phyloP scores from a whole-genome alignment of 1,140 invertebrate genomes.

The Papilio aristodemus region DNA sequence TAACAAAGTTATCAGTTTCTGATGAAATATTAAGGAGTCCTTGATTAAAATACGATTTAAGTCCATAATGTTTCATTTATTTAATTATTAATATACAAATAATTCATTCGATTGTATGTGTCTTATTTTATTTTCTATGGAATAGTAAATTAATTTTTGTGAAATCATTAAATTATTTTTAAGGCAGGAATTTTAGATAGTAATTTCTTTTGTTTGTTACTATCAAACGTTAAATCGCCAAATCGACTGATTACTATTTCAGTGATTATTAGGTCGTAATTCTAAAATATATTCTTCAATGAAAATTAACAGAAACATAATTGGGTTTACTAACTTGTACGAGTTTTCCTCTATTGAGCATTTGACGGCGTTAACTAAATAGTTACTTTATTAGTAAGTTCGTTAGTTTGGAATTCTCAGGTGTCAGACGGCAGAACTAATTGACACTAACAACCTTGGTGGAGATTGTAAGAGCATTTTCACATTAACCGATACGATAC shows the following conservation, averaged over 20 bases:
- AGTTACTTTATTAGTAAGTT: conserved; percentile 9
- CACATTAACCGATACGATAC: conserved; percentile 2
- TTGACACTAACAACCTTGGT: conserved; percentile 9
- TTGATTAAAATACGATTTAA: conserved; percentile 9
- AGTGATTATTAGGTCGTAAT: too few relatives aligned
- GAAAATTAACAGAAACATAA: neutral
- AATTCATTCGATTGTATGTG: too few relatives aligned
- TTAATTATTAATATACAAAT: too few relatives aligned
- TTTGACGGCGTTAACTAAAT: conserved; percentile 11
- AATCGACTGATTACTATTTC: too few relatives aligned
- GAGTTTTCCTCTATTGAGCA: neutral
- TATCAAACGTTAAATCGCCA: too few relatives aligned
- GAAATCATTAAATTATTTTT: too few relatives aligned
- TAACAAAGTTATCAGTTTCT: conserved; percentile 4
- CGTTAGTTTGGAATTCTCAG: conserved; percentile 7
- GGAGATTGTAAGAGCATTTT: conserved; percentile 1
- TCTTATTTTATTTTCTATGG: too few relatives aligned
- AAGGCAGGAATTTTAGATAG: too few relatives aligned
- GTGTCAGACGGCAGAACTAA: conserved; percentile 7
- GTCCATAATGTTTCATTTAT: too few relatives aligned
- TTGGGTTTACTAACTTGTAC: neutral
- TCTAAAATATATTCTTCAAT: too few relatives aligned
- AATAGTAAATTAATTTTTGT: too few relatives aligned
- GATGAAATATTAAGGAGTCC: conserved; percentile 3
- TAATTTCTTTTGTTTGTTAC: too few relatives aligned